Evolutionary conservation across 1,140 invertebrate species (phyloP), one percentile per base, ranked within the genome.

Genomic region (Zophobas morio): DNA sequence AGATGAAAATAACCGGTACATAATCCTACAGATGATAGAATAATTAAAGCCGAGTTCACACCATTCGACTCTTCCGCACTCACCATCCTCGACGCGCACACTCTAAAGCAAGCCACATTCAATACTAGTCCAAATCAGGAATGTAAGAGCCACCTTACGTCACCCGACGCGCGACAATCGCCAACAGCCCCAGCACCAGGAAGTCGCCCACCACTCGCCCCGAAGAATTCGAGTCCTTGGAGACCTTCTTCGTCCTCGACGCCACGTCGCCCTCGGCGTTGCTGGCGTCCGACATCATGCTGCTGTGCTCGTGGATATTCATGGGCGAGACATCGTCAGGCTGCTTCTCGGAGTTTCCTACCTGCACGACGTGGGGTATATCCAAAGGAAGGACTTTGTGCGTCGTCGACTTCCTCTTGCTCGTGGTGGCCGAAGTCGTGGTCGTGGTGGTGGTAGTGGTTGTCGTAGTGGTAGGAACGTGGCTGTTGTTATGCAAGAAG

Each of bases 391-490:
- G 82, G 1, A 86, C 85, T 36, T 88, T 83, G 76, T 88, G 83
- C 74, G 87, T 82, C 84, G 88, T 83, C n/a, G 80, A 72, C 5
- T 90, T 90, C 0, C 90, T 91, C 0, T 89, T 90, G 0, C 90
- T 90, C 0, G 91, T 93, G 83, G 88, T 84, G 0, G 89, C 90
- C 0, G 90, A 91, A 2, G 90, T 91, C 0, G 91, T 92, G 0
- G 91, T 91, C 0, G 92, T 90, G 0, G 92, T 93, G 2, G 93
- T 94, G 0, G 92, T 92, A 0, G 93, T 92, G 1, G 93, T 92
- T 0, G 92, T 90, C 0, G 91, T 91, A 0, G 93, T 95, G 0
- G 93, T 95, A 8, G 94, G 94, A 4, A 95, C 93, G 4, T 94
- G 84, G 20, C 90, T 93, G 73, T 91, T 90, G 84, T 96, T 95